phyloP scores from a whole-genome alignment of 1,140 invertebrate genomes.

The Euwallacea fornicatus region DNA sequence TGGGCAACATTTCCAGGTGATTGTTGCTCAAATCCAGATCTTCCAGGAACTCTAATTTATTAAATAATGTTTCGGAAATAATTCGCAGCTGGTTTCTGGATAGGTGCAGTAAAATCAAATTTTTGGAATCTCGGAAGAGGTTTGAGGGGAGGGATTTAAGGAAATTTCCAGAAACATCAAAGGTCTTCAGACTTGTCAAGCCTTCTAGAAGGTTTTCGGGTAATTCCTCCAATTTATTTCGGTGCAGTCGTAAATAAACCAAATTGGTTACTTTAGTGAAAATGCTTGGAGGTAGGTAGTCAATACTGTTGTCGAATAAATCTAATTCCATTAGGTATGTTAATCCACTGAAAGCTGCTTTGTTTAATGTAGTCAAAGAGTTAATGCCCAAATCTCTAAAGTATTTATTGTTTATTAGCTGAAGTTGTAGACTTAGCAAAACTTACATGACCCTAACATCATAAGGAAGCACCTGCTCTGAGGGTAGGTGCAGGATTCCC shows the following conservation, averaged over 20 bases:
- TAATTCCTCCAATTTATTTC: slow-evolving; percentile 71
- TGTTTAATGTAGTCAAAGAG: slow-evolving; percentile 69
- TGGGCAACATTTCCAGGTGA: slow-evolving; percentile 54
- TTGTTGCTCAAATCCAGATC: slow-evolving; percentile 60
- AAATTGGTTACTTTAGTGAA: slow-evolving; percentile 73
- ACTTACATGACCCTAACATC: slow-evolving; percentile 69
- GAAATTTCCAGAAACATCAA: slow-evolving; percentile 75
- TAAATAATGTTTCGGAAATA: slow-evolving; percentile 52
- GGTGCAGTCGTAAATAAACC: slow-evolving; percentile 71
- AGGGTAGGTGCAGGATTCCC: slow-evolving; percentile 63
- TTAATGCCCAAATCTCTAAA: slow-evolving; percentile 62
- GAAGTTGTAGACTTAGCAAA: not conserved
- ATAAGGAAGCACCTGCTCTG: slow-evolving; percentile 67
- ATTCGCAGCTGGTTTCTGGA: slow-evolving; percentile 59
- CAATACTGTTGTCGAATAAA: slow-evolving; percentile 75
- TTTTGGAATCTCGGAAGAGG: slow-evolving; percentile 64
- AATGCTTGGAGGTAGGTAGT: slow-evolving; percentile 72
- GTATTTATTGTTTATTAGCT: not conserved
- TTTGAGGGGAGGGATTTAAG: slow-evolving; percentile 62
- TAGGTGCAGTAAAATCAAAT: slow-evolving; percentile 68
- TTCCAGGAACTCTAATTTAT: slow-evolving; percentile 54
- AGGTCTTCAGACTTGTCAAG: slow-evolving; percentile 65
- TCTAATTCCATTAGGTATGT: slow-evolving; percentile 71
- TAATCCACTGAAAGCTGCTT: slow-evolving; percentile 71
- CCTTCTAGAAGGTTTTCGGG: slow-evolving; percentile 66